phyloP scores from a whole-genome alignment of 2,113 vertebrate species.

The Canis aureus region DNA sequence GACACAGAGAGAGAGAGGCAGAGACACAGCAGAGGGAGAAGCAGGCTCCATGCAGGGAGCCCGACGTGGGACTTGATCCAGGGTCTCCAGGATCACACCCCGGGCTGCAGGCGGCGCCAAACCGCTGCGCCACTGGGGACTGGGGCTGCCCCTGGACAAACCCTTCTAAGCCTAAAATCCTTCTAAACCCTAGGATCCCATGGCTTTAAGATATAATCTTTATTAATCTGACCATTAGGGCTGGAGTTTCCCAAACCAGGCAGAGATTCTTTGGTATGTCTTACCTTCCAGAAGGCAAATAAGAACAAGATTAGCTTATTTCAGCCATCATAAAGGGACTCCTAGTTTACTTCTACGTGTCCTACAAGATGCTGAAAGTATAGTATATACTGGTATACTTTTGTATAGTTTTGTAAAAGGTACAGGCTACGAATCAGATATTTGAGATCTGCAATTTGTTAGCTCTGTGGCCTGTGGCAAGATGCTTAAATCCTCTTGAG shows the following conservation, averaged over 20 bases:
- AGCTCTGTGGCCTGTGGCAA: background rate
- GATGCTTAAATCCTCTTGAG: constrained; percentile 14
- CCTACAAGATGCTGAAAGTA: background rate
- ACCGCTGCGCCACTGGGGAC: too few species aligned
- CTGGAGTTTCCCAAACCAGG: background rate
- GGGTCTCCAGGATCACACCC: too few species aligned
- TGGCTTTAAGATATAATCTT: constrained; percentile 42
- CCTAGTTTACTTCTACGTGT: background rate
- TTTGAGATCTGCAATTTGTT: background rate
- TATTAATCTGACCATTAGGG: constrained; percentile 11
- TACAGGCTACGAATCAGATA: background rate
- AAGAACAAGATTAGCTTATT: background rate
- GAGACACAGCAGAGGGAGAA: too few species aligned
- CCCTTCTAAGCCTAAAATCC: background rate
- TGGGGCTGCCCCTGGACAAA: background rate
- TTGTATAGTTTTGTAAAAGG: background rate
- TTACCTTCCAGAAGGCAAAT: background rate
- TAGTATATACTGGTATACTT: background rate
- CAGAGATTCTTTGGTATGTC: background rate
- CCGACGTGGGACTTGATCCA: too few species aligned
- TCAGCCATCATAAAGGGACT: constrained; percentile 30
- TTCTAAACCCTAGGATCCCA: constrained; percentile 7
- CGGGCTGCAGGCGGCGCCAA: too few species aligned
- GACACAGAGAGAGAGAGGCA: too few species aligned
- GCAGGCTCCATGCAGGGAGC: too few species aligned